These are phyloP conservation scores for Vicugna pacos DNA, from an alignment of 2,113 vertebrate genomes.

Conservation along the genomic window DNA sequence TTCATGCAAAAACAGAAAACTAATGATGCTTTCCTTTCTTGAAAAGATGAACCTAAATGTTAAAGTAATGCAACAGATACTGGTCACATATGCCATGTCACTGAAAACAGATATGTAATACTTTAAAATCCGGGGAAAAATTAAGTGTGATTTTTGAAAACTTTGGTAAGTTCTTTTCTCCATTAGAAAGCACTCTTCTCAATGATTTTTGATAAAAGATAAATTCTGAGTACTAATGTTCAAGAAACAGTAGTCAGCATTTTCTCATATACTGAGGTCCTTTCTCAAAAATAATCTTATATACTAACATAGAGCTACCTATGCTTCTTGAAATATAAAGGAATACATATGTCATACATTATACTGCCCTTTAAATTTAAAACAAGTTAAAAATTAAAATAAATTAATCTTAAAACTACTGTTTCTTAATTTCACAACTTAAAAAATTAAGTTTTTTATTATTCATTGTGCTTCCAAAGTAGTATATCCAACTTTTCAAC, in stretches of 20 bases:
- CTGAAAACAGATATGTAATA: not conserved
- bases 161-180: not conserved
- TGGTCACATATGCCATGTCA: not conserved
- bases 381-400: constrained; percentile 43
- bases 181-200: not conserved
- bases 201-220: not conserved
- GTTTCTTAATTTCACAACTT: constrained; percentile 49
- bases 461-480: not conserved
- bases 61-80: not conserved
- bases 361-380: not conserved
- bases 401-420: not conserved
- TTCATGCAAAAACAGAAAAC: not conserved
- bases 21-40: not conserved
- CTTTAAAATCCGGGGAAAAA: not conserved
- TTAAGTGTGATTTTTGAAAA: not conserved
- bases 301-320: not conserved
- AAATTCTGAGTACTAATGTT: not conserved
- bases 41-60: not conserved
- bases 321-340: not conserved
- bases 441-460: not conserved
- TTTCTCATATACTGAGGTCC: not conserved
- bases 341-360: not conserved
- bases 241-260: not conserved
- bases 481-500: not conserved
- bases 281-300: constrained; percentile 19